These are phyloP conservation scores for Aphelenchoides fujianensis DNA, from an alignment of 1,140 invertebrate species.

Conservation along the genomic window DNA sequence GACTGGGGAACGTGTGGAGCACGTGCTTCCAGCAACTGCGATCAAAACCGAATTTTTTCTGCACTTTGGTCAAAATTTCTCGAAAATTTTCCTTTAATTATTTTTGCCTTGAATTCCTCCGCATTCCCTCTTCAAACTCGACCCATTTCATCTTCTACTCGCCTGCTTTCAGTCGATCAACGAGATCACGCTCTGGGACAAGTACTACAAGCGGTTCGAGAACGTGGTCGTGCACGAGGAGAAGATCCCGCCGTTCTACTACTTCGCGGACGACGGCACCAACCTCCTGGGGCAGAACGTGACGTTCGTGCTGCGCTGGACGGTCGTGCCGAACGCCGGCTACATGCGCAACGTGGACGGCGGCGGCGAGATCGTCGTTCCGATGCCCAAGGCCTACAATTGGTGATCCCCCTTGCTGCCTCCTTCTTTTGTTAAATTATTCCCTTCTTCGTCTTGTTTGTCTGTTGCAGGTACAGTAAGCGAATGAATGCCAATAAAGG, in stretches of 20 bases:
- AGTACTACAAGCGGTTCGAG: conserved; percentile 89
- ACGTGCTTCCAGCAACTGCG: too few species aligned
- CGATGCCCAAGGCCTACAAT: conserved; percentile 49
- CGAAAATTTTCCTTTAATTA: not conserved
- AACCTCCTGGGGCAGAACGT: conserved; percentile 69
- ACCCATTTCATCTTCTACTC: not conserved
- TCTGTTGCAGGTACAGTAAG: too few species aligned
- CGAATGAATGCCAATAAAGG: too few species aligned
- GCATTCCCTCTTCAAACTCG: not conserved
- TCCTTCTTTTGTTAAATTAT: conserved; percentile 20
- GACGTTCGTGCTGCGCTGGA: conserved; percentile 70
- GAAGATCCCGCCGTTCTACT: conserved; percentile 78
- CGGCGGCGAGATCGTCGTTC: conserved; percentile 37
- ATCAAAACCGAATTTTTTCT: not conserved
- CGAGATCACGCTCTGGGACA: conserved; percentile 93
- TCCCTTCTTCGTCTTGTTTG: too few species aligned
- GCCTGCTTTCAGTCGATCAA: conserved; percentile 66
- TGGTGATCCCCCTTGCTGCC: conserved; percentile 9
- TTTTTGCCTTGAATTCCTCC: not conserved
- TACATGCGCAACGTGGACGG: conserved; percentile 47
- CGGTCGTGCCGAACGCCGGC: conserved; percentile 97
- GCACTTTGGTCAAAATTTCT: not conserved
- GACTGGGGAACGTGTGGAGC: not conserved
- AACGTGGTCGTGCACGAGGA: conserved; percentile 80
- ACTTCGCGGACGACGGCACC: conserved; percentile 99